Evolutionary conservation across 2,113 vertebrate genomes (phyloP).

Genomic region (Pterocles burchelli): DNA sequence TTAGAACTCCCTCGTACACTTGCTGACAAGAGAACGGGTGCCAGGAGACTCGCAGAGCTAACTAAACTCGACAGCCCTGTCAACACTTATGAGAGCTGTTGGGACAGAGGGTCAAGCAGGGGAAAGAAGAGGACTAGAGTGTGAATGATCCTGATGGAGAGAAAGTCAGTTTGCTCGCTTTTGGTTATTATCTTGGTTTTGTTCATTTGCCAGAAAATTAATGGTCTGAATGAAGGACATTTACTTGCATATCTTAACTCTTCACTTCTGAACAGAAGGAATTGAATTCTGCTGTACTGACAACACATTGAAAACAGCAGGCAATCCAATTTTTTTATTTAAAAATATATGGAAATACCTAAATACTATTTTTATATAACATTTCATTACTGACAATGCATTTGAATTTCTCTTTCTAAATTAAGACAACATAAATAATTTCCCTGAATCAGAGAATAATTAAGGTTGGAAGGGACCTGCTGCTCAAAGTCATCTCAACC

Average conservation of each 20-base stretch:
- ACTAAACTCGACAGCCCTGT: background rate
- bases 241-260: background rate
- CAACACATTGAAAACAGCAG: background rate
- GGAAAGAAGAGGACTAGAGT: background rate
- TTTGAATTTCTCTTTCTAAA: background rate
- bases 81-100: background rate
- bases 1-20: background rate
- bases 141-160: background rate
- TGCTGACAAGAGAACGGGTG: background rate
- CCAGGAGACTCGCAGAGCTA: background rate
- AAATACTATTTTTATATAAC: background rate
- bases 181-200: background rate
- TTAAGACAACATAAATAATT: background rate
- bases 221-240: background rate
- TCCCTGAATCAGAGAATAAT: background rate
- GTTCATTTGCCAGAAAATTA: background rate
- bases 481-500: background rate
- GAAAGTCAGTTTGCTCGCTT: background rate
- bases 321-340: background rate
- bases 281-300: background rate
- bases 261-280: background rate
- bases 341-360: background rate
- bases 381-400: background rate
- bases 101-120: background rate
- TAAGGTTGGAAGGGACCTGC: background rate